phyloP scores from a whole-genome alignment of 1,140 invertebrate genomes.

The Drosophila auraria region DNA sequence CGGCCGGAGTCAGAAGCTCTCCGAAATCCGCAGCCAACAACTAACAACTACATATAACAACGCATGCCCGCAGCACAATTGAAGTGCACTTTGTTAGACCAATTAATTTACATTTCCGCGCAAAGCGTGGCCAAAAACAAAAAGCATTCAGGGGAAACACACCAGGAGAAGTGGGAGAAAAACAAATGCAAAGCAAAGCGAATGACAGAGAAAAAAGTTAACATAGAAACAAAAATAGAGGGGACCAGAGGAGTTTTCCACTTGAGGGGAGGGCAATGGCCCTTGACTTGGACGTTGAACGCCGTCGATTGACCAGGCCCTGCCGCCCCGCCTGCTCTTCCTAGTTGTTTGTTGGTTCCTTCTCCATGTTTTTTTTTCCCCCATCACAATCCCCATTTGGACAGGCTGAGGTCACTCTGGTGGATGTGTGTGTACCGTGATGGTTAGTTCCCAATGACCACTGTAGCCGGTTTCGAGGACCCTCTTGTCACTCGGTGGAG shows the following conservation, averaged over 20 bases:
- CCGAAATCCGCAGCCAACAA: constrained; percentile 36
- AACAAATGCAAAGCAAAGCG: constrained; percentile 28
- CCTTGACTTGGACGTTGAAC: constrained; percentile 63
- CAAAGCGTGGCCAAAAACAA: constrained; percentile 63
- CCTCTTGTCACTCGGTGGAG: constrained; percentile 49
- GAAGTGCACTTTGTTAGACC: constrained; percentile 82
- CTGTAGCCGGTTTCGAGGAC: constrained; percentile 62
- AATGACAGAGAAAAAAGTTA: constrained; percentile 51
- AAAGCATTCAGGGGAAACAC: constrained; percentile 13
- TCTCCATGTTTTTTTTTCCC: constrained; percentile 3
- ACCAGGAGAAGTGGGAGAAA: constrained; percentile 14
- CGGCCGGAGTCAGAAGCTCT: constrained; percentile 24
- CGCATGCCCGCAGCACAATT: constrained; percentile 64
- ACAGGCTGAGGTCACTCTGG: constrained; percentile 19
- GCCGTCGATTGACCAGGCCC: constrained; percentile 54
- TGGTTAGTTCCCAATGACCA: constrained; percentile 61
- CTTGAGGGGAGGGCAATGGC: constrained; percentile 67
- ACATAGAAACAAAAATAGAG: constrained; percentile 63
- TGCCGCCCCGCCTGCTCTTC: constrained; percentile 3
- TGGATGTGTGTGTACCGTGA: constrained; percentile 19
- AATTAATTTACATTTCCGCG: constrained; percentile 84
- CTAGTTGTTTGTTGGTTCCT: constrained; percentile 11
- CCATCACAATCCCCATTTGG: constrained; percentile 6
- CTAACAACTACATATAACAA: constrained; percentile 47
- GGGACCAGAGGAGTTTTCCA: constrained; percentile 30